Conservation (phyloP, 2,797 vertebrate species). For the Coranthus polyacanthus region DNA sequence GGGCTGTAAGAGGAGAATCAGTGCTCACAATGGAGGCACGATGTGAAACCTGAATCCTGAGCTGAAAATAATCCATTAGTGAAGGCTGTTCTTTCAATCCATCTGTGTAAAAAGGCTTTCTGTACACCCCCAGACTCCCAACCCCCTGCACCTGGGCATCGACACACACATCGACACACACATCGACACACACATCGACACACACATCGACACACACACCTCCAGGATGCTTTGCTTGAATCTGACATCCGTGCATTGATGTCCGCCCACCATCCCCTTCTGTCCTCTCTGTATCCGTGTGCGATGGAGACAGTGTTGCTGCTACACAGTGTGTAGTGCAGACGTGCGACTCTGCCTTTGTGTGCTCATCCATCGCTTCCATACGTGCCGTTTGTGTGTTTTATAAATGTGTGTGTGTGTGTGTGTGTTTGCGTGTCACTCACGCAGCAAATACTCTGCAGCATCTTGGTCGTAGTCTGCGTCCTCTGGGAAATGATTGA, state of each 20-base stretch:
- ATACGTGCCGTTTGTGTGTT: background rate
- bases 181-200: no score
- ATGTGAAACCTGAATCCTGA: constrained; percentile 60
- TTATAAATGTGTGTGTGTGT: constrained; percentile 23
- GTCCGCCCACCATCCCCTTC: constrained; percentile 74
- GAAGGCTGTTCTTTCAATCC: constrained; percentile 69
- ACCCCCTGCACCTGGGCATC: constrained; percentile 67
- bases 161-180: no score
- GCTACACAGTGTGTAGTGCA: no score
- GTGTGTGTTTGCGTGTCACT: constrained; percentile 71
- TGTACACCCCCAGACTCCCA: constrained; percentile 71
- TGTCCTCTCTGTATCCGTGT: constrained; percentile 60
- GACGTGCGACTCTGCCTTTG: constrained; percentile 6
- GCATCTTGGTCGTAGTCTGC: constrained; percentile 96
- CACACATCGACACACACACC: constrained; percentile 50
- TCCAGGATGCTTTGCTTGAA: constrained; percentile 60
- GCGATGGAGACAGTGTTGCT: constrained; percentile 41
- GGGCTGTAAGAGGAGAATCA: constrained; percentile 20
- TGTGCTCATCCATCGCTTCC: constrained; percentile 8
- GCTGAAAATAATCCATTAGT: constrained; percentile 76
- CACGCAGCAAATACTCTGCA: constrained; percentile 94
- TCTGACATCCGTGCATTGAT: constrained; percentile 74
- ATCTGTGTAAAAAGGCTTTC: constrained; percentile 55
- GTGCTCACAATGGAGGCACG: constrained; percentile 37
- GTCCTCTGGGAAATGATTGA: constrained; percentile 96